These are phyloP conservation scores for Andrena hattorfiana DNA, from an alignment of 2,888 invertebrate species.

Conservation along the genomic window DNA sequence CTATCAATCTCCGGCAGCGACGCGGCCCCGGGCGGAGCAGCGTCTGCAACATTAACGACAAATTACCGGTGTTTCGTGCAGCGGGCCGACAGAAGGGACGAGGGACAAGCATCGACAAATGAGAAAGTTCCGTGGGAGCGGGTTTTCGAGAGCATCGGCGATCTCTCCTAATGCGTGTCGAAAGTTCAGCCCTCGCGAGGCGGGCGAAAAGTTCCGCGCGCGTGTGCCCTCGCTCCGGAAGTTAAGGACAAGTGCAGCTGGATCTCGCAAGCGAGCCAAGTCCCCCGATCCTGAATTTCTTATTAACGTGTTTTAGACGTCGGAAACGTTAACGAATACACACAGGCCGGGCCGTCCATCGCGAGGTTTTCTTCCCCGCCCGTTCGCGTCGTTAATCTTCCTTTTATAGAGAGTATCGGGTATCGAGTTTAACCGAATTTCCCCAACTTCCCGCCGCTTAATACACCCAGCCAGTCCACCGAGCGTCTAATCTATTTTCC, in stretches of 20 bases:
- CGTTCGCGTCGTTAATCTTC: slow-evolving; percentile 59
- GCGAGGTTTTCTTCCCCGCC: slow-evolving; percentile 38
- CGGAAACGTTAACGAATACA: slow-evolving; percentile 41
- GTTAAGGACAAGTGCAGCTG: slow-evolving; percentile 47
- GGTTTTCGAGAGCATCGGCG: slow-evolving; percentile 37
- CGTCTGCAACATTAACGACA: slow-evolving; percentile 55
- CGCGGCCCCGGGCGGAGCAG: background rate
- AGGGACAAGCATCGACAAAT: slow-evolving; percentile 24
- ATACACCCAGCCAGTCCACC: slow-evolving; percentile 24
- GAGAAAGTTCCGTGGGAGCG: slow-evolving; percentile 59
- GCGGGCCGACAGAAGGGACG: slow-evolving; percentile 9
- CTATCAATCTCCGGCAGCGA: slow-evolving; percentile 20
- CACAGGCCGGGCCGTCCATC: slow-evolving; percentile 6
- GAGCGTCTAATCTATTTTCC: slow-evolving; percentile 60
- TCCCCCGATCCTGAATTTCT: slow-evolving; percentile 58
- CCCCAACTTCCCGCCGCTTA: slow-evolving; percentile 57
- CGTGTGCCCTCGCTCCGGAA: slow-evolving; percentile 47
- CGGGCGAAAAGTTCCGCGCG: slow-evolving; percentile 6
- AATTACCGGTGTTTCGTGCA: slow-evolving; percentile 47
- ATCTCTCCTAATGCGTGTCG: slow-evolving; percentile 66
- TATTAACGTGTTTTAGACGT: slow-evolving; percentile 64
- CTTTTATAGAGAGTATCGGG: slow-evolving; percentile 60
- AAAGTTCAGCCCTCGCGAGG: slow-evolving; percentile 49
- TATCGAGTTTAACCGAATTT: slow-evolving; percentile 66
- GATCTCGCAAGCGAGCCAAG: background rate